A percentile compares a stretch with the other conserved stretches of the same genome.
phyloP scores from a whole-genome alignment of 2,113 vertebrate genomes.

The Mugil cephalus region DNA sequence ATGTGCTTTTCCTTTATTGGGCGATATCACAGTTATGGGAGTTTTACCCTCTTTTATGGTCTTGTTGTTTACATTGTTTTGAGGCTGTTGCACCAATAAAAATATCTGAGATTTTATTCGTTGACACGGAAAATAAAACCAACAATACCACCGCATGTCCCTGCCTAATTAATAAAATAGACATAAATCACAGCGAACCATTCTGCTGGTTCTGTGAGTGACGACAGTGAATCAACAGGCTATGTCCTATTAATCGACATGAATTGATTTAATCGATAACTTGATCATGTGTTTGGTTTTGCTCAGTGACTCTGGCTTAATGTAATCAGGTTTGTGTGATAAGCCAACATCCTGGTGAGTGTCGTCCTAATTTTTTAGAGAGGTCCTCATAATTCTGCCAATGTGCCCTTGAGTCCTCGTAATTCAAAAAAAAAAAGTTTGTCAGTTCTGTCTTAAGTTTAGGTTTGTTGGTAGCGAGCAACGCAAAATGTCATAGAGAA shows the following conservation, averaged over 20 bases:
- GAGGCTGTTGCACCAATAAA: neutral
- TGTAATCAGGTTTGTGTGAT: conserved; percentile 48
- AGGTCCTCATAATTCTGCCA: no score
- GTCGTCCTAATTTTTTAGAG: neutral
- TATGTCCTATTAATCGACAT: neutral
- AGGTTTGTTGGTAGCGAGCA: no score
- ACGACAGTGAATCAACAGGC: neutral
- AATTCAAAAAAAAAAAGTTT: no score
- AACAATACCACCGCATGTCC: conserved; percentile 22
- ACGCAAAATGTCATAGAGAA: no score
- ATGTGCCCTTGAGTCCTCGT: no score
- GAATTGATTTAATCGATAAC: conserved; percentile 10
- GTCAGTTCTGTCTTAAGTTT: no score
- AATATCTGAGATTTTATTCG: no score
- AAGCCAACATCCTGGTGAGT: neutral
- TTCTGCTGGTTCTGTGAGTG: neutral
- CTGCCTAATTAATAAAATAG: neutral
- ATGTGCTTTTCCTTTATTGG: neutral
- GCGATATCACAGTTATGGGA: neutral
- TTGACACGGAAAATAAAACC: neutral
- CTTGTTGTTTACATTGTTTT: neutral
- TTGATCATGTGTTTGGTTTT: conserved; percentile 6
- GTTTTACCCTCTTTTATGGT: neutral
- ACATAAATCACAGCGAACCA: conserved; percentile 6
- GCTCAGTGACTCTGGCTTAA: neutral